Conservation (phyloP, 2,888 invertebrate species). For the Thumatha senex region DNA sequence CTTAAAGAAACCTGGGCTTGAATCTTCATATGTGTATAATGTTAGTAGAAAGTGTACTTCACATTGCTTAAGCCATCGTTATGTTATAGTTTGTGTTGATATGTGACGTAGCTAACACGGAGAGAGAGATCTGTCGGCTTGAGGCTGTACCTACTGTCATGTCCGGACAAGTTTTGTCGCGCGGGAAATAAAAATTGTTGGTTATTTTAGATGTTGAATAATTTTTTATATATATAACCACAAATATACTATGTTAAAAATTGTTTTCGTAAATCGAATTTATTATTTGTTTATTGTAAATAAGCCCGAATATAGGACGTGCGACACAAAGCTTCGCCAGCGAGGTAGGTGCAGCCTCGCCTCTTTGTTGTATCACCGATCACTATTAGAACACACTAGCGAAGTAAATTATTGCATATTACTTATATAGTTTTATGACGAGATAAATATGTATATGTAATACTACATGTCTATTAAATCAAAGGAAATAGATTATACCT, state of each 20-base stretch:
- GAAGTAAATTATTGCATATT: slow-evolving; percentile 76
- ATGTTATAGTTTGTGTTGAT: slow-evolving; percentile 38
- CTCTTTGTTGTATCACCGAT: slow-evolving; percentile 76
- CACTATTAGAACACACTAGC: slow-evolving; percentile 78
- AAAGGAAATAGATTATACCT: slow-evolving; percentile 75
- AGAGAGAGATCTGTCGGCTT: slow-evolving; percentile 38
- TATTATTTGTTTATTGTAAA: background rate
- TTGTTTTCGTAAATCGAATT: background rate
- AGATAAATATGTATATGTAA: slow-evolving; percentile 82
- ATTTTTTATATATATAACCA: slow-evolving; percentile 10
- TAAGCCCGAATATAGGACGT: background rate
- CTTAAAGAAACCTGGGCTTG: too few relatives aligned
- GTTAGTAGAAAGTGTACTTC: slow-evolving; percentile 26
- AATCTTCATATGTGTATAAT: background rate
- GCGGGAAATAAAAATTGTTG: background rate
- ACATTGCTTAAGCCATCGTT: slow-evolving; percentile 29
- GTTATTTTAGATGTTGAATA: slow-evolving; percentile 4
- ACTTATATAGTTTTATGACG: slow-evolving; percentile 82
- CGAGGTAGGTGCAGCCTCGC: slow-evolving; percentile 44
- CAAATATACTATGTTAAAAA: slow-evolving; percentile 3
- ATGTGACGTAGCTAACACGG: slow-evolving; percentile 60
- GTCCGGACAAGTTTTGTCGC: too few relatives aligned
- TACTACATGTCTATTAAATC: slow-evolving; percentile 84
- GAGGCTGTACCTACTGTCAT: slow-evolving; percentile 16
- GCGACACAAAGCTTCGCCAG: background rate